A percentile compares a stretch with the other conserved stretches of the same genome.
phyloP scores from a whole-genome alignment of 2,113 vertebrate species.

The Jacana jacana region DNA sequence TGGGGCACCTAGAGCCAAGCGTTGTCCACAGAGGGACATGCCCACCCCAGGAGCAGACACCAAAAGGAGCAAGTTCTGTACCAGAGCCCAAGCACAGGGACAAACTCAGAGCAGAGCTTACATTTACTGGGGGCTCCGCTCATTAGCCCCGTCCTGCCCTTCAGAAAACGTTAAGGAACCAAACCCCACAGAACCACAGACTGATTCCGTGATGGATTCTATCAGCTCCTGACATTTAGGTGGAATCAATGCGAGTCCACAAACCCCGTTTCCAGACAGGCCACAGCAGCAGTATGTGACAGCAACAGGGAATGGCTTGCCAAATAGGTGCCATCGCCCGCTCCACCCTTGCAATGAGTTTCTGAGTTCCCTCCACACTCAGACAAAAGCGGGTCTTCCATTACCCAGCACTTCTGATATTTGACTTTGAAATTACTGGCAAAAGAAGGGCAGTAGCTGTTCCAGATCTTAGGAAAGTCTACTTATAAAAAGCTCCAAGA shows the following conservation, averaged over 20 bases:
- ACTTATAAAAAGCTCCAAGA: slow-evolving; percentile 63
- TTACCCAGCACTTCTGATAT: slow-evolving; percentile 36
- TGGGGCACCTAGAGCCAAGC: background rate
- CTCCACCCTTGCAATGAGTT: background rate
- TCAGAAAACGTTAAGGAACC: background rate
- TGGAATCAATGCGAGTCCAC: background rate
- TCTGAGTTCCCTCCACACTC: background rate
- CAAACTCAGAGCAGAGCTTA: background rate
- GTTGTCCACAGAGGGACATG: fast-evolving
- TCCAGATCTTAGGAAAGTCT: slow-evolving; percentile 59
- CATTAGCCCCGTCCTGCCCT: background rate
- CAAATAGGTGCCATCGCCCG: background rate
- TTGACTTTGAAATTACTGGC: slow-evolving; percentile 56
- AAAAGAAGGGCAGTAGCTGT: slow-evolving; percentile 49
- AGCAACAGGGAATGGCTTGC: background rate
- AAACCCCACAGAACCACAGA: background rate
- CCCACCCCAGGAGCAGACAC: fast-evolving
- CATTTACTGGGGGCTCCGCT: background rate
- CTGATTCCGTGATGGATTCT: background rate
- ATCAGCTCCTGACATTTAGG: background rate
- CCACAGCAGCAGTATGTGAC: background rate
- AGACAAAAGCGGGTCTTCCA: slow-evolving; percentile 22
- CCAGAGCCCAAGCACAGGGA: background rate
- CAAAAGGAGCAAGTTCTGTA: background rate
- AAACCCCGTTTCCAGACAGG: background rate